Evolutionary conservation across 2,113 vertebrate genomes (phyloP), one percentile per base, ranked within the genome.

Genomic region (Delphinapterus leucas): DNA sequence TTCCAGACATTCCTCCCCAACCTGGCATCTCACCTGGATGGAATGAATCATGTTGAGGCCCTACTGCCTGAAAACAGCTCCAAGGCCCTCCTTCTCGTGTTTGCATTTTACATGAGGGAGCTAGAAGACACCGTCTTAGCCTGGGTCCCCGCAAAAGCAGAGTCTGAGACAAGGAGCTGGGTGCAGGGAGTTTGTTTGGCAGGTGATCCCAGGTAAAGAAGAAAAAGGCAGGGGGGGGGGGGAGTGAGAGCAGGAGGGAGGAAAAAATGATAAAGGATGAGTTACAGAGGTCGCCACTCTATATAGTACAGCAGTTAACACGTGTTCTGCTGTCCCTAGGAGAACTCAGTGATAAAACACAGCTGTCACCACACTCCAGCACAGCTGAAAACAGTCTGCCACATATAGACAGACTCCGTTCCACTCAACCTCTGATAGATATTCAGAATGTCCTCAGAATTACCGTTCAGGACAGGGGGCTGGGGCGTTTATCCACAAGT

Each of bases 351-450:
- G 71, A 95, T 92, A 89, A 97, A 96, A 97, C 96, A 81, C 95
- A 98, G 98, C 91, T 96, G 96, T 87, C 74, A 58, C 90, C 97
- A 95, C 96, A 95, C 96, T 81, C 33, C 55, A 89, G 79, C 61
- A 61, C 95, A 97, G 95, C 96, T 44, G 83, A 97, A 97, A 97
- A 98, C 97, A 97, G 97, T 96, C 97, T 97, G 97, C 86, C 96
- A 77, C 74, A 28, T 9, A 4, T 7, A 41, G 49, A 61, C 25
- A 31, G 36, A 49, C 38, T 60, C 67, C 26, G 11, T 33, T 23
- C 53, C 3, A 12, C 17, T 31, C 2, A 0, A 28, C 18, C 55
- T 73, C 44, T 21, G 41, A 36, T 25, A 90, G 31, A 55, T 36
- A 65, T 67, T 55, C 83, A 26, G 33, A 88, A 58, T 31, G 61